These are phyloP conservation scores for Hydropotes inermis DNA, from an alignment of 2,113 vertebrate genomes.

Conservation along the genomic window DNA sequence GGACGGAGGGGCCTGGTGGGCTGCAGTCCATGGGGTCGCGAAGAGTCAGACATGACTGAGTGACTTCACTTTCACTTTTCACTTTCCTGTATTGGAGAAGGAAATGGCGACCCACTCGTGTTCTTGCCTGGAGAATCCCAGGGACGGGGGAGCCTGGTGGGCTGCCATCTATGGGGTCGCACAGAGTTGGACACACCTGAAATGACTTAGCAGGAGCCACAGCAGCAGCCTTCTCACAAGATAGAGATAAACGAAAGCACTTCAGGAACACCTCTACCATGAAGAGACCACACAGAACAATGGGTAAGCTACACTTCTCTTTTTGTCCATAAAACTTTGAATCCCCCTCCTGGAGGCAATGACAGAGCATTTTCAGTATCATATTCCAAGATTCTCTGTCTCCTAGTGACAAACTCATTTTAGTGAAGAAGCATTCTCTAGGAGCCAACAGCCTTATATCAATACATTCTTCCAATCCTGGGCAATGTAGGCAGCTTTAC, in stretches of 20 bases:
- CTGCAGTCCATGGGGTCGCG: too few relatives aligned
- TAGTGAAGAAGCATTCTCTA: not conserved
- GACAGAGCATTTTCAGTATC: not conserved
- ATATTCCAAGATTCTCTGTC: not conserved
- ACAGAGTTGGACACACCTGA: too few relatives aligned
- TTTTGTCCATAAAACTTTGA: not conserved
- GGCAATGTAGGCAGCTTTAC: not conserved
- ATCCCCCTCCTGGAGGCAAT: not conserved
- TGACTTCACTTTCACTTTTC: too few relatives aligned
- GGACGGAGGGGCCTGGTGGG: too few relatives aligned
- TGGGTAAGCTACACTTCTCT: not conserved
- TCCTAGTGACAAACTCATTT: not conserved
- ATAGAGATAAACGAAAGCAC: not conserved
- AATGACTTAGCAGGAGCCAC: too few relatives aligned
- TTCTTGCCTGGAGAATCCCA: too few relatives aligned
- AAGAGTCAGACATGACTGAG: too few relatives aligned
- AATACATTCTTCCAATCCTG: not conserved
- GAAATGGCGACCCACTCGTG: too few relatives aligned
- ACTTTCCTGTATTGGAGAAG: too few relatives aligned
- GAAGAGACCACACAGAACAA: not conserved
- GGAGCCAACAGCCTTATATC: not conserved
- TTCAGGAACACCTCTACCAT: not conserved
- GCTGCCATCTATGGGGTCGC: too few relatives aligned
- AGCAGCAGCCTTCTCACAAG: not conserved
- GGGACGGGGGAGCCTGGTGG: too few relatives aligned